These are phyloP conservation scores for Poeciliopsis turneri DNA, from an alignment of 2,797 vertebrate genomes.

Conservation along the genomic window DNA sequence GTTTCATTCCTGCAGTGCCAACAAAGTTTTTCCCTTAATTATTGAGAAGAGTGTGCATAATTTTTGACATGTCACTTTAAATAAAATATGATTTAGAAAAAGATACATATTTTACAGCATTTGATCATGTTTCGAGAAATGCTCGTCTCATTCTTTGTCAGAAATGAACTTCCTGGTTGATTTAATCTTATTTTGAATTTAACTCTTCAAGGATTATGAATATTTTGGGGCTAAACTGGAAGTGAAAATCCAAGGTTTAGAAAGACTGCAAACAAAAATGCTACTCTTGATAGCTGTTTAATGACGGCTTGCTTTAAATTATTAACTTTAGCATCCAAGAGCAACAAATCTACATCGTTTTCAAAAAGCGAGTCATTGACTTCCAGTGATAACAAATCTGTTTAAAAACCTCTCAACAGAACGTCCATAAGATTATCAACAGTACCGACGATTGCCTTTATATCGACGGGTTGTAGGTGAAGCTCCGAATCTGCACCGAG, in stretches of 20 bases:
- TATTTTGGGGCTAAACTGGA: too few species aligned
- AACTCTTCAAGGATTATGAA: too few species aligned
- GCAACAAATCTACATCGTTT: not conserved
- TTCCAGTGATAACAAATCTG: not conserved
- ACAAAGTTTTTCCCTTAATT: too few species aligned
- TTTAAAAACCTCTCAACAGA: not conserved
- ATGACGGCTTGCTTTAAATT: not conserved
- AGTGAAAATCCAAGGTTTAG: not conserved
- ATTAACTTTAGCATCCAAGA: not conserved
- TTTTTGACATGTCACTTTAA: too few species aligned
- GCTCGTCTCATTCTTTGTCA: too few species aligned
- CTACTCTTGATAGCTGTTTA: not conserved
- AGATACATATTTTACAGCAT: not conserved
- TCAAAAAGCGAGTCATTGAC: not conserved
- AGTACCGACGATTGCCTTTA: not conserved
- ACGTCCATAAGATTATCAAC: not conserved
- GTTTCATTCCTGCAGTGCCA: too few species aligned
- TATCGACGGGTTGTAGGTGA: not conserved
- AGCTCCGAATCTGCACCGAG: not conserved
- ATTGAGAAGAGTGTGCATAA: too few species aligned
- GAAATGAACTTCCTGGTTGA: too few species aligned
- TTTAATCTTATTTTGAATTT: too few species aligned
- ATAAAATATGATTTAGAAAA: too few species aligned
- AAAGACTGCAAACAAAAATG: not conserved
- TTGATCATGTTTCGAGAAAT: not conserved